Base-by-base conservation (phyloP, 2,113 vertebrate genomes). In the Tamias sibiricus region DNA sequence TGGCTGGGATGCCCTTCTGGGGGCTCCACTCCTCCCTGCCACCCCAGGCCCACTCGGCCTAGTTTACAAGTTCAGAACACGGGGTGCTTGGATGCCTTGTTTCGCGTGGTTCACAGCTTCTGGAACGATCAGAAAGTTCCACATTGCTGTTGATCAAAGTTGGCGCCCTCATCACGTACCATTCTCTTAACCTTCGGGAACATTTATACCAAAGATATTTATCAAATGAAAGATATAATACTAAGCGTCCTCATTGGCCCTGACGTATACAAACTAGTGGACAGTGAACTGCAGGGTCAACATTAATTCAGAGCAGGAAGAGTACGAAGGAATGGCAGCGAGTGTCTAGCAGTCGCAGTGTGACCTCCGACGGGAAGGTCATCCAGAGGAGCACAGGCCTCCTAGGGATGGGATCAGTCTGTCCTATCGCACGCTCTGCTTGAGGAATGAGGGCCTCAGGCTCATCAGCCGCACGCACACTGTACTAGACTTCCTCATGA, bases 61-160 rank as follows among this genome's bases (percentile, higher is more conserved):
- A 85, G 47, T 28, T 69, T 57, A 81, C 66, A 79, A 85, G 42
- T 88, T 87, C 83, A 77, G 57, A 68, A 42, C 26, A 66, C 13
- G 72, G 79, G n/a, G 52, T 35, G 47, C 59, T 17, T 28, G 64
- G 47, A 24, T 28, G 9, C 47, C 74, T 69, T 62, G 10, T 79
- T 96, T 52, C 64, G 97, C 52, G 83, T 19, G 44, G 40, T 62
- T 77, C 66, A 47, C 12, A 72, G 69, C 19, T 96, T 95, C 71
- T 26, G 4, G 13, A 44, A 91, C 22, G n/a, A 80, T 76, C 22
- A 84, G 64, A 71, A 87, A 40, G 8, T 7, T 81, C 30, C 68
- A 42, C 19, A 5, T 3, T 80, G 26, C 20, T 49, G 59, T 62
- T 87, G 35, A 76, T 81, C 22, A 91, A 89, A 71, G 10, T 11